phyloP scores from a whole-genome alignment of 2,113 vertebrate genomes.

The Cygnus atratus region DNA sequence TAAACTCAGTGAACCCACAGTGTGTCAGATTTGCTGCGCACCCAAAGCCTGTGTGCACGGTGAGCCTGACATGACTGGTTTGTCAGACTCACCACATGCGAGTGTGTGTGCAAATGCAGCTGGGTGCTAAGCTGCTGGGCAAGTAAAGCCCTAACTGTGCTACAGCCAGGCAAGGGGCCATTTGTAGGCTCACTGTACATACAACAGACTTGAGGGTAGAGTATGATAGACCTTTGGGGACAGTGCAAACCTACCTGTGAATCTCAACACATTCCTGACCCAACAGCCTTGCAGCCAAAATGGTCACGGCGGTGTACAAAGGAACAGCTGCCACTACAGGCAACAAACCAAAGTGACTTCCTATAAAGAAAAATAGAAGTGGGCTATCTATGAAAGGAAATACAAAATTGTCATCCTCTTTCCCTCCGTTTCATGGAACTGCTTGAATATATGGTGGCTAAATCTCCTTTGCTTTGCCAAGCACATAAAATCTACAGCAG shows the following conservation, averaged over 20 bases:
- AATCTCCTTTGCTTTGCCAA: background rate
- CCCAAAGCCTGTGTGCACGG: rapidly evolving
- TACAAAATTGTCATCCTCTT: background rate
- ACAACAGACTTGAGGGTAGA: background rate
- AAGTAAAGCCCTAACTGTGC: background rate
- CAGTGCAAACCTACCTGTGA: background rate
- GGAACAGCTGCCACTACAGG: background rate
- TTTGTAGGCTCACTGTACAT: background rate
- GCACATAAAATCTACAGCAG: background rate
- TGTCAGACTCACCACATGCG: rapidly evolving
- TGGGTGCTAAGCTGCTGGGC: background rate
- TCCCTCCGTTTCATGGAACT: background rate
- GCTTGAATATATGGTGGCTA: background rate
- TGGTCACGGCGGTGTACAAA: background rate
- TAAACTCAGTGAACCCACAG: background rate
- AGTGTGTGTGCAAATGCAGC: background rate
- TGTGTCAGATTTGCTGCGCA: background rate
- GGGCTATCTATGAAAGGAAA: background rate
- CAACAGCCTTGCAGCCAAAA: background rate
- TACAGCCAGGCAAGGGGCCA: background rate
- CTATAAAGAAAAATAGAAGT: background rate
- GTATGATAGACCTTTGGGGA: background rate
- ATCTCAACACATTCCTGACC: background rate
- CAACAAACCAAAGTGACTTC: background rate
- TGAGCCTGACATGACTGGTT: background rate